Percentiles rank a stretch among this genome's conserved stretches.
Conservation (phyloP, 2,888 invertebrate species). For the Dolichopus griseipennis region DNA sequence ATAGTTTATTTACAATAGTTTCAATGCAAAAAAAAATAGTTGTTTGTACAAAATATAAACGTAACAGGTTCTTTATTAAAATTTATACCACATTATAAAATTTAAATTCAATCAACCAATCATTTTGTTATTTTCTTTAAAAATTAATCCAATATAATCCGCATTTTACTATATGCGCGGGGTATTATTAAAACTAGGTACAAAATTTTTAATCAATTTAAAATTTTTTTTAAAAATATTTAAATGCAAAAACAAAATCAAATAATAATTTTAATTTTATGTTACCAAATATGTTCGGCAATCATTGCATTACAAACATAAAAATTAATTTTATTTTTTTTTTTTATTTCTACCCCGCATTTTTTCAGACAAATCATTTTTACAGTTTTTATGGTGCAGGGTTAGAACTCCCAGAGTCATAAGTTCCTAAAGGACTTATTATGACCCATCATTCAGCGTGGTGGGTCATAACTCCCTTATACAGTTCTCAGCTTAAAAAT, state of each 20-base stretch:
- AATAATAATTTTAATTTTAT: not conserved
- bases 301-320: conserved; percentile 1
- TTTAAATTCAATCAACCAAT: not conserved
- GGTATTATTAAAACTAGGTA: not conserved
- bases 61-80: too few species aligned
- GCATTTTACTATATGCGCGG: too few species aligned
- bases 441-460: too few species aligned
- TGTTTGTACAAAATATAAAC: too few species aligned
- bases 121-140: not conserved
- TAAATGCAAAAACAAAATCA: not conserved
- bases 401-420: too few species aligned
- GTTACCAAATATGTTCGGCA: not conserved
- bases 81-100: too few species aligned
- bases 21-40: too few species aligned
- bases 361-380: not conserved
- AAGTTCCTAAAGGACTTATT: too few species aligned
- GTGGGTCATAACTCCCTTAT: too few species aligned
- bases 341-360: too few species aligned
- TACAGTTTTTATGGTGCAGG: not conserved
- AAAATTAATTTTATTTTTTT: not conserved
- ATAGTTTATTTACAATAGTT: too few species aligned
- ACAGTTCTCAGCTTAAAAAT: too few species aligned
- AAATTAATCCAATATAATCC: not conserved
- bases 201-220: not conserved
- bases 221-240: not conserved